phyloP scores from a whole-genome alignment of 2,113 vertebrate species.

The Caloenas nicobarica region DNA sequence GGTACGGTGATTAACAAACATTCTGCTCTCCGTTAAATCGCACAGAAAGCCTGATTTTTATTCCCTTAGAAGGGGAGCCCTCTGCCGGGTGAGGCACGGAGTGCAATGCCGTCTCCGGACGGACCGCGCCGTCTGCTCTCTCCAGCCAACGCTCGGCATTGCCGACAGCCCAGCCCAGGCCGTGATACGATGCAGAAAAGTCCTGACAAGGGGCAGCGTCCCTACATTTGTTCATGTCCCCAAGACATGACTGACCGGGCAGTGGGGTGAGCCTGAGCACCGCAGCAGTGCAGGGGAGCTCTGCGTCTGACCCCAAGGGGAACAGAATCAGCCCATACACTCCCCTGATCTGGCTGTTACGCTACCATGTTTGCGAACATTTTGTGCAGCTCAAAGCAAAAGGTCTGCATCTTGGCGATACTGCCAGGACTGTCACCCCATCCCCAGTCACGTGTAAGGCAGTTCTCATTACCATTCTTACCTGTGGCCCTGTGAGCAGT shows the following conservation, averaged over 20 bases:
- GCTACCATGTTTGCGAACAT: rapidly evolving
- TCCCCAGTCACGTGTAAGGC: background rate
- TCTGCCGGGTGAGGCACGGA: conserved; percentile 52
- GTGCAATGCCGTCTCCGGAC: background rate
- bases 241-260: background rate
- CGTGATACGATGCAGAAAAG: rapidly evolving
- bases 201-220: background rate
- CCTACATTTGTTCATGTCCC: too few species aligned
- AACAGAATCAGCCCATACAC: background rate
- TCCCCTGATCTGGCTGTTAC: background rate
- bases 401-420: background rate
- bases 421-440: background rate
- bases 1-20: background rate
- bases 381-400: background rate
- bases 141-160: rapidly evolving
- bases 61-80: conserved; percentile 70
- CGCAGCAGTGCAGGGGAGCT: background rate
- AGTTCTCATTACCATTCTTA: background rate
- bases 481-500: background rate
- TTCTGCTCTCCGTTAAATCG: background rate
- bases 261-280: background rate
- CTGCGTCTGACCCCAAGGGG: background rate
- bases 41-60: background rate
- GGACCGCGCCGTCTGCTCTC: background rate
- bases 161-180: background rate